Evolutionary conservation across 2,888 invertebrate genomes (phyloP), one percentile per base, ranked within the genome.

Genomic region (Leptothorax acervorum): DNA sequence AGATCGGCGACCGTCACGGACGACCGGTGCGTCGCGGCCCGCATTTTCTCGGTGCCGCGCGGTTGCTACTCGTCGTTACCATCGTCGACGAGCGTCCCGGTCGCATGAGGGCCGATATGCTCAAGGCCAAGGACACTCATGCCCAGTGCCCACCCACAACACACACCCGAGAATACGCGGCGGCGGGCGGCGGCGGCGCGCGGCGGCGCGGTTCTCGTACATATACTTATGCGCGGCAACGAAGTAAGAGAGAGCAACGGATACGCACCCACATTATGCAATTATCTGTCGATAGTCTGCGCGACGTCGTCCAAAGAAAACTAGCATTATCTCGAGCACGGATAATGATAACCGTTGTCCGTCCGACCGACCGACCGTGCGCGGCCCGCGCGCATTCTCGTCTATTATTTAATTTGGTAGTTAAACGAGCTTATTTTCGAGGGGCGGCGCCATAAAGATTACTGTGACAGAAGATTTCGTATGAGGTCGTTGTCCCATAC

Each of bases 121-220:
- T 91, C 93, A 93, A 93, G 93, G 93, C 91, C 93, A 92, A 93
- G 93, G 92, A 91, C 93, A 90, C 83, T 85, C 91, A 91, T 92
- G 92, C 62, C 66, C 83, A 83, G 91, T 92, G 92, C 62, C 66
- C 83, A 83, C 81, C 83, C 81, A 66, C 81, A 62, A 83, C 45
- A 62, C 51, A 45, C 51, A 45, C 31, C 45, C 79, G 73, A 60
- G 74, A 53, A 73, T 42, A 79, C 45, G n/a, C 68, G 51, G 23
- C 62, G 62, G 18, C 35, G 75, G 62, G 18, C 35, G 75, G 9
- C 53, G 70, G 6, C 42, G 42, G 42, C 42, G 42, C 5, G n/a
- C 68, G 65, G 23, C 62, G 62, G 8, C 9, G 39, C 68, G 39
- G 18, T 39, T 74, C 65, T 28, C 78, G 62, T 55, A 71, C 48